These are phyloP conservation scores for Columba livia DNA, from an alignment of 2,113 vertebrate genomes.

Conservation along the genomic window DNA sequence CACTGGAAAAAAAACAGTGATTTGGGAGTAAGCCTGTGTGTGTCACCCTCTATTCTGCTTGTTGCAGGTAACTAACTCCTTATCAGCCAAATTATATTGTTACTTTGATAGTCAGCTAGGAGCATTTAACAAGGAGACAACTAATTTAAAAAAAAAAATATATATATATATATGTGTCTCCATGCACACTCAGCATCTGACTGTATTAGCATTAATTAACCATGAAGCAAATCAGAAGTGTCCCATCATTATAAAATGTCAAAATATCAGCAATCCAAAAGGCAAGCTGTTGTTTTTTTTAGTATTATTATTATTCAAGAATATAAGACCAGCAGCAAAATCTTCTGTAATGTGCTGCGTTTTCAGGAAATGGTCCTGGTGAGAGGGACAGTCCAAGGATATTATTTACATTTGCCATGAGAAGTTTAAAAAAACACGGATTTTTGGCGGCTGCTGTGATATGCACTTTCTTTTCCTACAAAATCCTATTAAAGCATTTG, in stretches of 20 bases:
- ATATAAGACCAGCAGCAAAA: slow-evolving; percentile 48
- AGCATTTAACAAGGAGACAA: slow-evolving; percentile 41
- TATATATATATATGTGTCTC: neutral
- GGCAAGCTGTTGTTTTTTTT: neutral
- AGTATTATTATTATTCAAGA: slow-evolving; percentile 10
- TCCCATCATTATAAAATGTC: slow-evolving; percentile 15
- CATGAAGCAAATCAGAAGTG: slow-evolving; percentile 44
- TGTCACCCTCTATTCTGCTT: slow-evolving; percentile 28
- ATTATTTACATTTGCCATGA: slow-evolving; percentile 30
- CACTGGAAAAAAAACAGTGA: neutral
- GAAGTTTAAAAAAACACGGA: neutral
- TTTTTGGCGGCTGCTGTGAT: slow-evolving; percentile 63
- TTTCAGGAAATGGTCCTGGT: slow-evolving; percentile 45
- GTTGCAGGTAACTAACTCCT: slow-evolving; percentile 47
- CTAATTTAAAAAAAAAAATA: neutral
- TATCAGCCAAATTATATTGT: slow-evolving; percentile 22
- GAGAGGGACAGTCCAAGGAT: slow-evolving; percentile 15
- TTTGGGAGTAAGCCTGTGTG: neutral
- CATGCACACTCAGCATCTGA: slow-evolving; percentile 30
- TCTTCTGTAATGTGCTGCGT: slow-evolving; percentile 28
- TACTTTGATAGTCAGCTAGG: slow-evolving; percentile 51
- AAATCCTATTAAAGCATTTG: slow-evolving; percentile 54
- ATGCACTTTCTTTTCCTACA: slow-evolving; percentile 67
- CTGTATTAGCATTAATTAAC: slow-evolving; percentile 59
- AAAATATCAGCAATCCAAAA: slow-evolving; percentile 30